Conservation (phyloP, 2,797 vertebrate genomes). For the Myiotriccus ornatus region DNA sequence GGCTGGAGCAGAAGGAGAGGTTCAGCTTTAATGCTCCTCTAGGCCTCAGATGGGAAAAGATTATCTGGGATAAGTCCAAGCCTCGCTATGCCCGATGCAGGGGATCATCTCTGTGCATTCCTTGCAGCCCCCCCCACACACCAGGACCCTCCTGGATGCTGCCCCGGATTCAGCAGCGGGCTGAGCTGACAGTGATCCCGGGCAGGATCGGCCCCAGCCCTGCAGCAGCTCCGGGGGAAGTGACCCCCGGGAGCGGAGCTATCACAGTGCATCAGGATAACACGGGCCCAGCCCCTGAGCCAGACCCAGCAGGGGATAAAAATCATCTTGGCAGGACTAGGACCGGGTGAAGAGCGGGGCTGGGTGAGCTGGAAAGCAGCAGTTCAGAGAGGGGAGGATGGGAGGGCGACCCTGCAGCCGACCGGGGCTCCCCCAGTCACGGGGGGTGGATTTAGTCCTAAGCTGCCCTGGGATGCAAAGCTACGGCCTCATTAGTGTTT, state of each 20-base stretch:
- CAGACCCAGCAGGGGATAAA: neutral
- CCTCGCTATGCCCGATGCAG: accelerated
- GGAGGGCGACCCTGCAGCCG: accelerated
- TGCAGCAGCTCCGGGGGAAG: neutral
- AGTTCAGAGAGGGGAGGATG: neutral
- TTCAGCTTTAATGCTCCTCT: neutral
- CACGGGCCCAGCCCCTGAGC: accelerated
- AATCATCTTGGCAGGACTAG: neutral
- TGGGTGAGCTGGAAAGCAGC: neutral
- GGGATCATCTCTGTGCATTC: neutral
- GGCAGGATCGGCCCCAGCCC: neutral
- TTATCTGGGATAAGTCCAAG: neutral
- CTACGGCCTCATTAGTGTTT: slow-evolving; percentile 2
- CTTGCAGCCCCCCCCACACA: accelerated
- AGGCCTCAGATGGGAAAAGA: neutral
- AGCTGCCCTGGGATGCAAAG: neutral
- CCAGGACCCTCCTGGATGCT: neutral
- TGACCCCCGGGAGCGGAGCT: neutral
- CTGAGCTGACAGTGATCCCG: accelerated
- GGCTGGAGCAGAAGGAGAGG: neutral
- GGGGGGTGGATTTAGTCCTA: neutral
- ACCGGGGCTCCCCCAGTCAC: neutral
- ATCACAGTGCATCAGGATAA: neutral
- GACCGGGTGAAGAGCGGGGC: neutral
- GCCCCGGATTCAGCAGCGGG: accelerated